These are phyloP conservation scores for Rotaria macrura DNA, from an alignment of 2,888 invertebrate species.

Conservation along the genomic window DNA sequence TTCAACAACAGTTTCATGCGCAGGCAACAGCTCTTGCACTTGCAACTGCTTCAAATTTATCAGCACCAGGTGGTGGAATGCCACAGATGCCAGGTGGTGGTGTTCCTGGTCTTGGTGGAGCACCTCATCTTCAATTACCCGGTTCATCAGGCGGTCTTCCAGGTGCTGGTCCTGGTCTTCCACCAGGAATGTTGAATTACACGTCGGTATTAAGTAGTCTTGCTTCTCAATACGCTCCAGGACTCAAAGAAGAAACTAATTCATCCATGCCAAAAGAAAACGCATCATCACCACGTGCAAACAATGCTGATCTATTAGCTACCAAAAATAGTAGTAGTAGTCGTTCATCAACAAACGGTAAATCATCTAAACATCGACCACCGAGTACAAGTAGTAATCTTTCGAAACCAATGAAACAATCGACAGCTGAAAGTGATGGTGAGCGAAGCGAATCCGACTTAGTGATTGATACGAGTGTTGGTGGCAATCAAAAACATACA, in stretches of 20 bases:
- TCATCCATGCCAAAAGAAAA: background rate
- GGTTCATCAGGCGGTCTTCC: constrained; percentile 4
- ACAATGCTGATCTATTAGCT: background rate
- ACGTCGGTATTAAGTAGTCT: constrained; percentile 4
- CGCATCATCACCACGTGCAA: background rate
- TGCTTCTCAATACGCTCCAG: background rate
- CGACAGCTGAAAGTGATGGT: background rate
- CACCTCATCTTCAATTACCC: constrained; percentile 16
- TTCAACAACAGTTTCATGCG: constrained; percentile 15
- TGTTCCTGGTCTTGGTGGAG: background rate
- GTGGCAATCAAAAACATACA: background rate
- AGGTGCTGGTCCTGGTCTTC: background rate
- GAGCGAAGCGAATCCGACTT: constrained; percentile 13
- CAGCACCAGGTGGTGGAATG: background rate
- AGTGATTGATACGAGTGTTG: constrained; percentile 20
- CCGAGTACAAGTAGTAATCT: background rate
- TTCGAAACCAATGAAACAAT: background rate
- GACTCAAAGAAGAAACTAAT: background rate
- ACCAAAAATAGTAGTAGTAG: background rate
- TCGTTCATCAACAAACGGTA: background rate
- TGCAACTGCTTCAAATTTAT: background rate
- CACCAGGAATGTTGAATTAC: constrained; percentile 16
- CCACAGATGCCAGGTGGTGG: background rate
- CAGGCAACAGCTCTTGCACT: constrained; percentile 1
- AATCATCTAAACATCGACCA: constrained; percentile 3